Evolutionary conservation across 2,888 invertebrate species (phyloP), one percentile per base, ranked within the genome.

Genomic region (Catocala fraxini): DNA sequence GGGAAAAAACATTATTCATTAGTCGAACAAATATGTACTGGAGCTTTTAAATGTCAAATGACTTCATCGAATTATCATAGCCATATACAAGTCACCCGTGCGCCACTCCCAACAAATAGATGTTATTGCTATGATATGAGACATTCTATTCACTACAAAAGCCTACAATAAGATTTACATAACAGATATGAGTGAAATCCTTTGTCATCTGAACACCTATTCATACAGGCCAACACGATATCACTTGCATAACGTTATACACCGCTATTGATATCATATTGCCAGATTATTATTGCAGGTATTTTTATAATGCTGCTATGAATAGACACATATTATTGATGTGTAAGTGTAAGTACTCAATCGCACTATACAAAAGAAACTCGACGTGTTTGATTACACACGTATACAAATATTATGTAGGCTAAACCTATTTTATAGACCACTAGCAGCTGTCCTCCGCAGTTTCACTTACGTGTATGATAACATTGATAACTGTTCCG

Each of bases 121-220:
- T 77, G 79, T 73, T 25, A 84, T 82, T 85, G 80, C 85, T 79
- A 78, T 77, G 83, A 85, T 73, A 78, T 73, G 76, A 77, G 84
- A 86, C 81, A 86, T 86, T 85, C 82, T 83, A 83, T 86, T 84
- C 75, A 73, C 75, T 77, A 78, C 78, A 83, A 73, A 69, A 83
- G 83, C 79, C 78, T 85, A 82, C 83, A 83, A 82, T 81, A 66
- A 68, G 75, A 81, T 87, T 91, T 91, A 89, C 87, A 88, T 91
- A 91, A 90, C 80, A 78, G 80, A 84, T 82, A 82, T 80, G 68
- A 85, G 82, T 81, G 87, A 89, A 91, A 89, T 90, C 89, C 84
- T 89, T 91, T 92, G 89, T 91, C 88, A 88, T 85, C 85, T 85
- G 84, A 86, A 84, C 85, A 84, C 79, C 83, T 88, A 89, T 90